These are phyloP conservation scores for Abramis brama DNA, from an alignment of 2,113 vertebrate genomes.

Conservation along the genomic window DNA sequence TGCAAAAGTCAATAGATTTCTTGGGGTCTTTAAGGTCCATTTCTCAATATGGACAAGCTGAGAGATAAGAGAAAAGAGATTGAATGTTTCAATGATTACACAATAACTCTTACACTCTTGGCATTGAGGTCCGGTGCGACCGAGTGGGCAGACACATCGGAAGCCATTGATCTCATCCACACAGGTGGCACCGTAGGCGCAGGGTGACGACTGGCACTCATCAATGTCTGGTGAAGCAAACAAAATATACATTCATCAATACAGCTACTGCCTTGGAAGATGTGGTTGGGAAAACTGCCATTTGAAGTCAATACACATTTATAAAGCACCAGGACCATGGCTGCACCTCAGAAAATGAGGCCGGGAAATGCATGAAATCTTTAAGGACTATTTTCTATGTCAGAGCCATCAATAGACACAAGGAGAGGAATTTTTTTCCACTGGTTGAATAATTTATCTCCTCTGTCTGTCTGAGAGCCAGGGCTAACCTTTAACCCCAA, in stretches of 20 bases:
- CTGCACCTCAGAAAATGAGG: conserved; percentile 19
- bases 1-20: neutral
- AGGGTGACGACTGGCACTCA: conserved; percentile 95
- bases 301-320: conserved; percentile 21
- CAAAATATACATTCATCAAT: neutral
- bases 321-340: neutral
- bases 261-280: neutral
- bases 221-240: conserved; percentile 82
- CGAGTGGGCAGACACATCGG: conserved; percentile 88
- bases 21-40: neutral
- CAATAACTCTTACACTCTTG: conserved; percentile 85
- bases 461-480: conserved; percentile 55
- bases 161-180: conserved; percentile 95
- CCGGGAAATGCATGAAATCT: conserved; percentile 43
- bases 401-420: conserved; percentile 55
- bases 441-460: conserved; percentile 76
- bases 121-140: conserved; percentile 85
- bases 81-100: neutral
- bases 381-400: conserved; percentile 41
- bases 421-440: conserved; percentile 67
- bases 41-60: neutral
- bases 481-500: conserved; percentile 70
- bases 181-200: conserved; percentile 92
- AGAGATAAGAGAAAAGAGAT: neutral
- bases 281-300: neutral